Base-by-base conservation (phyloP, 2,888 invertebrate species). In the Cylindroiulus punctatus region DNA sequence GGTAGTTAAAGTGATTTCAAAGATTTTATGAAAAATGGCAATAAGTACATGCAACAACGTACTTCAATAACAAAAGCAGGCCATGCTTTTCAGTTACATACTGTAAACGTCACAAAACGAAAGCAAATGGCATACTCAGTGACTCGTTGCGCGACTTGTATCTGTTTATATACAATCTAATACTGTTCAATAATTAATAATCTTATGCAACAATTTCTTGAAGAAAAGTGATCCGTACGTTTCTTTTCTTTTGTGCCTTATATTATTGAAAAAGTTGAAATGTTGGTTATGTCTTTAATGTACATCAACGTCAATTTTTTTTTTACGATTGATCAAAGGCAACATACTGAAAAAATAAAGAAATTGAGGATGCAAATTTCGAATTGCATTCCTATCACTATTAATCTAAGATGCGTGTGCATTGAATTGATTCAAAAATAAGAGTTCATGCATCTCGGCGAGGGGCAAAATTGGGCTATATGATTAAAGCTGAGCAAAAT, bases 81-180 rank as follows among this genome's bases (percentile, higher is more conserved):
- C 22, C 1, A 65, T 65, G 57, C 57, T 65, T 65, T 65, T 65
- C 57, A 65, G 22, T 65, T 65, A 65, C 57, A 65, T 65, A n/a
- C n/a, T n/a, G n/a, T n/a, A 65, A 65, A 76, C 76, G 76, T 76
- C 76, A 76, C 76, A 76, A 76, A 76, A 76, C 32, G 30, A 76
- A 76, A 76, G 76, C 76, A 5, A 76, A 76, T 76, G 76, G 76
- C 76, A 76, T 76, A 30, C 32, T 26, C 76, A 76, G 76, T 76
- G 76, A 76, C 76, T 65, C 57, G 57, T 65, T 76, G 76, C 76
- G 30, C 76, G 76, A 76, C 76, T 76, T 32, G 76, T 32, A 76
- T 76, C 76, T 76, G 76, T 76, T 76, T 76, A 76, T 76, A 30
- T 76, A 76, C 76, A 76, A 76, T 76, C 76, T 76, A 76, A 76